Evolutionary conservation across 2,113 vertebrate species (phyloP), one percentile per base, ranked within the genome.

Genomic region (Eclectus roratus): DNA sequence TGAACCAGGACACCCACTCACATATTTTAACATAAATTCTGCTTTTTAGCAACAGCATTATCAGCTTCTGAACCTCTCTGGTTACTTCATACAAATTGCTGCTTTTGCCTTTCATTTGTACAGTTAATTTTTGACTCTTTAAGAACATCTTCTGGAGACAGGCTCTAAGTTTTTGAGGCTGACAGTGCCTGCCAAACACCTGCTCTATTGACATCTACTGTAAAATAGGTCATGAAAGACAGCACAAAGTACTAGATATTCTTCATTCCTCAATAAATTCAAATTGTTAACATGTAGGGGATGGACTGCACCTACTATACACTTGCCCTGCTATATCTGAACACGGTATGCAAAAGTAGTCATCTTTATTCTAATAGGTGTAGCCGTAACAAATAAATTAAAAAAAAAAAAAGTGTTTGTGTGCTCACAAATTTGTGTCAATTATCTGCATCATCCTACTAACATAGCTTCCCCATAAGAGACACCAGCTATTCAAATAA

Each of bases 401-500:
- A 88, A 61, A 85, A 56, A 52, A 50, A 80, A 47, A 43, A 9
- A 63, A 60, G 10, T 4, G 5, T 11, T 63, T 37, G 13, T 7
- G 7, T 5, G 9, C 41, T 80, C 23, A 71, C 10, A 80, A 70
- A 79, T 16, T 47, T 29, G 25, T 20, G 15, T 10, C 65, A 58
- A 24, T 68, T 91, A 85, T 19, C 33, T 89, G 43, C 49, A 65
- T 23, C 44, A 69, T 65, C 31, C 28, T 60, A 37, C 24, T 28
- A 35, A 55, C 0, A 1, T 2, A 72, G 12, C 10, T 69, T 28
- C 33, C 15, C 44, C 28, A 0, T 24, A 76, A 53, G 7, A 88
- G 21, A 77, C 28, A 80, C 2, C 20, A 83, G 17, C 18, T 82
- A 68, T 46, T 79, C 25, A 82, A 91, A 68, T 21, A 91, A 17